Percentiles rank a stretch among this genome's conserved stretches.
Conservation (phyloP, 1,140 invertebrate species). For the Acromyrmex heyeri region DNA sequence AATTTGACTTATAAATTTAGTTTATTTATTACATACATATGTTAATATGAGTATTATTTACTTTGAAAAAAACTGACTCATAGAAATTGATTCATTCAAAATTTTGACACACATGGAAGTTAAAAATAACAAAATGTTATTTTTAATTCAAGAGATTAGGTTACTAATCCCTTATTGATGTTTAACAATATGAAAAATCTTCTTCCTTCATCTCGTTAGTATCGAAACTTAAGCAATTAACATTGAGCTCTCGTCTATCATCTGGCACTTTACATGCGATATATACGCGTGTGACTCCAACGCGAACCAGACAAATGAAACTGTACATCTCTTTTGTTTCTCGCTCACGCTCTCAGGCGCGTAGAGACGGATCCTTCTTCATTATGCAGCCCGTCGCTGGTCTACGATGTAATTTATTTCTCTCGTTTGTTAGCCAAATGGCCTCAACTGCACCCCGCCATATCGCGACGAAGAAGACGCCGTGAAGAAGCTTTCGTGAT, state of each 20-base stretch:
- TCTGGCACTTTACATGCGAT: not conserved
- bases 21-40: too few relatives aligned
- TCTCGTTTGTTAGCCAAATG: slow-evolving; percentile 28
- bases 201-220: not conserved
- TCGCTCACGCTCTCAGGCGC: not conserved
- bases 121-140: too few relatives aligned
- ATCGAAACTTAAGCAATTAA: slow-evolving; percentile 9
- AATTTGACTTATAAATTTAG: too few relatives aligned
- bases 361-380: slow-evolving; percentile 32
- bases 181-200: not conserved
- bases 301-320: slow-evolving; percentile 26
- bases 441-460: too few relatives aligned
- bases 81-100: too few relatives aligned
- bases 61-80: too few relatives aligned
- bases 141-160: too few relatives aligned
- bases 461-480: slow-evolving; percentile 8
- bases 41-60: too few relatives aligned
- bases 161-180: too few relatives aligned
- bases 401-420: slow-evolving; percentile 59
- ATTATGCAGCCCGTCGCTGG: slow-evolving; percentile 39
- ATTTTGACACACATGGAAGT: too few relatives aligned
- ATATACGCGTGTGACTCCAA: not conserved
- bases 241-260: slow-evolving; percentile 10
- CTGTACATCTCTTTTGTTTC: slow-evolving; percentile 7
- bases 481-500: not conserved